phyloP scores from a whole-genome alignment of 1,140 invertebrate genomes.

The Drosophila sproati region DNA sequence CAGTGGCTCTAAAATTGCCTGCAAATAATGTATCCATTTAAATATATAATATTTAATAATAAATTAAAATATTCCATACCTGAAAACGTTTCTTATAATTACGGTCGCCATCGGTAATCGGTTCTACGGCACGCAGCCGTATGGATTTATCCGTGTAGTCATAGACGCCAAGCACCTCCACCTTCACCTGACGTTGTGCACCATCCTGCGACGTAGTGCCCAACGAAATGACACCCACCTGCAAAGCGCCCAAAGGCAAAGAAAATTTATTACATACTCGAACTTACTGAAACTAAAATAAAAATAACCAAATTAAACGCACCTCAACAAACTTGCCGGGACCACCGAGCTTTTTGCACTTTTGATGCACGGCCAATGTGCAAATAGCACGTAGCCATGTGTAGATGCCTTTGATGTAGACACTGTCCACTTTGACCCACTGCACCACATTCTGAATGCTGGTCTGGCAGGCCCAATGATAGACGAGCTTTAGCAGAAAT shows the following conservation, averaged over 20 bases:
- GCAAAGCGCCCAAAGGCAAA: background rate
- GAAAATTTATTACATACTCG: background rate
- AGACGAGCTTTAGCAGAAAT: slow-evolving; percentile 92
- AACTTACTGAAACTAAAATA: background rate
- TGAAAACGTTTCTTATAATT: slow-evolving; percentile 91
- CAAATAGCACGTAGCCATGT: slow-evolving; percentile 92
- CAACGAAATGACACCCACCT: slow-evolving; percentile 94
- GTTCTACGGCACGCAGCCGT: slow-evolving; percentile 92
- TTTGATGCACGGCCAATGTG: slow-evolving; percentile 91
- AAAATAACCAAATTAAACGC: slow-evolving; percentile 17
- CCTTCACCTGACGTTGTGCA: slow-evolving; percentile 92
- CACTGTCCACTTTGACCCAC: slow-evolving; percentile 93
- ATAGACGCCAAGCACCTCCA: slow-evolving; percentile 94
- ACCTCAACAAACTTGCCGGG: slow-evolving; percentile 88
- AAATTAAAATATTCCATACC: background rate
- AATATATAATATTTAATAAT: background rate
- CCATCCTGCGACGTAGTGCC: slow-evolving; percentile 94
- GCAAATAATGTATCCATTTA: background rate
- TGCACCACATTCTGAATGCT: slow-evolving; percentile 94
- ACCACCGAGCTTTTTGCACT: slow-evolving; percentile 90
- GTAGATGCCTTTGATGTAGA: slow-evolving; percentile 91
- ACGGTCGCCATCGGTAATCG: slow-evolving; percentile 89
- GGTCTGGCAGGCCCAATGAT: slow-evolving; percentile 96
- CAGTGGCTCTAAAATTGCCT: slow-evolving; percentile 92
- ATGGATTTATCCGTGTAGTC: slow-evolving; percentile 91